Evolutionary conservation across 2,113 vertebrate species (phyloP), one percentile per base, ranked within the genome.

Genomic region (Garra rufa): DNA sequence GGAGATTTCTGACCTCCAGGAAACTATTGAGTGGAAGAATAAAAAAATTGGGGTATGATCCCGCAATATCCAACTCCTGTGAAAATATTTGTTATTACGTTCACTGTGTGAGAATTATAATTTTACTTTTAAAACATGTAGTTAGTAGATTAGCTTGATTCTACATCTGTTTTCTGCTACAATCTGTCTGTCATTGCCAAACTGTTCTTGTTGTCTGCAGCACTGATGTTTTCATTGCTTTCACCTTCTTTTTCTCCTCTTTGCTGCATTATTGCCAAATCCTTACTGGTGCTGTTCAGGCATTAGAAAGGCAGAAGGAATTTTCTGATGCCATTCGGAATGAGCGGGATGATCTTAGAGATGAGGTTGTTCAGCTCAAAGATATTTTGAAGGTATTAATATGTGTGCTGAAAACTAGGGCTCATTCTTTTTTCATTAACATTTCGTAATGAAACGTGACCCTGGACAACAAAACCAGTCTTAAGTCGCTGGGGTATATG

Each of bases 291-390:
- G 67, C 59, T 88, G 87, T 87, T 92, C 94, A 99, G 98, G 97
- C 97, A 0, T 95, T 99, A 97, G 98, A 99, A 92, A 98, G 97
- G 88, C 98, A 99, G 94, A 99, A 99, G 95, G 97, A 97, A 90
- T 99, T 96, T 94, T 96, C 96, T 92, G 98, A 99, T 89, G 96
- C 97, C 74, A 89, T 99, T 93, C 95, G 97, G 89, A 94, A 92
- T 86, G 98, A 99, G 90, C 96, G 97, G 4, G 97, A 99, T 92
- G 96, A 96, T 81, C 97, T 99, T 94, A 96, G 97, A 94, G 96
- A 98, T 92, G 97, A 99, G 94, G 94, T 96, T 89, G 91, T 95
- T 92, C 83, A 94, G 88, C 95, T 99, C 88, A 97, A 95, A 91
- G 96, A 97, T 90, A 93, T 96, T 90, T 88, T 99, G 67, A 99